Evolutionary conservation across 2,797 vertebrate species (phyloP).

Genomic region (Anguilla anguilla): DNA sequence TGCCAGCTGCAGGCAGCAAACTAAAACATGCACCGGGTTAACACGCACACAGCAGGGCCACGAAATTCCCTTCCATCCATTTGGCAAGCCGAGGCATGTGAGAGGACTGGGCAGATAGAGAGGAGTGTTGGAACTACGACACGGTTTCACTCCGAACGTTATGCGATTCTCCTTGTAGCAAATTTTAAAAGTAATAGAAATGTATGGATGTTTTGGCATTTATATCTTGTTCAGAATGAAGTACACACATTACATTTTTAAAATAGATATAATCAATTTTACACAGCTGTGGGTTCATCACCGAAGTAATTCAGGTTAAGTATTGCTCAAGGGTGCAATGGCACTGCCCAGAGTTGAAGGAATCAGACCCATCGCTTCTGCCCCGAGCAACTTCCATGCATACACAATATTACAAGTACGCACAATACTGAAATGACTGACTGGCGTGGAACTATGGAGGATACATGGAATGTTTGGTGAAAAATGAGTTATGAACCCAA

Average conservation of each 20-base stretch:
- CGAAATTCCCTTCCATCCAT: constrained; percentile 52
- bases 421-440: no score
- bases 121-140: not conserved
- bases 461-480: not conserved
- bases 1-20: not conserved
- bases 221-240: not conserved
- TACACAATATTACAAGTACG: no score
- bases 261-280: not conserved
- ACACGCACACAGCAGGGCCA: not conserved
- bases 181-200: not conserved
- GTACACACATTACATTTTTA: not conserved
- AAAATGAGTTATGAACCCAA: no score
- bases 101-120: constrained; percentile 18
- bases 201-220: not conserved
- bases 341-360: not conserved
- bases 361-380: not conserved
- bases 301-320: not conserved
- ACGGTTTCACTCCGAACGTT: not conserved
- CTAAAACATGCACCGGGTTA: not conserved
- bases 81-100: constrained; percentile 46
- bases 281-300: not conserved
- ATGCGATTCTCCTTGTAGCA: not conserved
- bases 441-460: not conserved
- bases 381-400: no score
- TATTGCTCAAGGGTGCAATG: not conserved